phyloP scores from a whole-genome alignment of 2,797 vertebrate species.

The Arnoldichthys spilopterus region DNA sequence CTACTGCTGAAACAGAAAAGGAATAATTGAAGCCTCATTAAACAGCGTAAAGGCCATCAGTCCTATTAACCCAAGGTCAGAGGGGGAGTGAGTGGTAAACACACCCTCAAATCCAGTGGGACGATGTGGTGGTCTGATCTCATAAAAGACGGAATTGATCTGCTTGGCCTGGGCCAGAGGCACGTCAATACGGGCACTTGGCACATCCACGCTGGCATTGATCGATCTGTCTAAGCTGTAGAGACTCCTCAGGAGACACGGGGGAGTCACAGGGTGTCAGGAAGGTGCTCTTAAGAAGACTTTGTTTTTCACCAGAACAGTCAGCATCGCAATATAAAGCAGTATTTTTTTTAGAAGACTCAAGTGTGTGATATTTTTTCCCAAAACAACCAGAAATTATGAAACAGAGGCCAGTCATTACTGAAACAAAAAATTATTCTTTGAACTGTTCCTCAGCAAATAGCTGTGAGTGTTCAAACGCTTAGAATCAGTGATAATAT shows the following conservation, averaged over 20 bases:
- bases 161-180: not conserved
- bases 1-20: not conserved
- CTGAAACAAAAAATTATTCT: no score
- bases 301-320: no score
- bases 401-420: no score
- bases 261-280: not conserved
- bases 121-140: not conserved
- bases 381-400: no score
- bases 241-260: not conserved
- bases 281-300: no score
- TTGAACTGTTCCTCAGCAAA: no score
- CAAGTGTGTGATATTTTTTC: no score
- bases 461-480: no score
- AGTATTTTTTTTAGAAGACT: no score
- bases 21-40: not conserved
- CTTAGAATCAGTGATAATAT: no score
- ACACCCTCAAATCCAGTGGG: not conserved
- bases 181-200: not conserved
- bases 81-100: not conserved
- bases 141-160: not conserved
- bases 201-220: not conserved
- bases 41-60: not conserved
- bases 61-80: slow-evolving; percentile 3
- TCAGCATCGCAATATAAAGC: no score
- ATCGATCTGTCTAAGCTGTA: not conserved